phyloP scores from a whole-genome alignment of 2,888 invertebrate species.

The Abrostola tripartita region DNA sequence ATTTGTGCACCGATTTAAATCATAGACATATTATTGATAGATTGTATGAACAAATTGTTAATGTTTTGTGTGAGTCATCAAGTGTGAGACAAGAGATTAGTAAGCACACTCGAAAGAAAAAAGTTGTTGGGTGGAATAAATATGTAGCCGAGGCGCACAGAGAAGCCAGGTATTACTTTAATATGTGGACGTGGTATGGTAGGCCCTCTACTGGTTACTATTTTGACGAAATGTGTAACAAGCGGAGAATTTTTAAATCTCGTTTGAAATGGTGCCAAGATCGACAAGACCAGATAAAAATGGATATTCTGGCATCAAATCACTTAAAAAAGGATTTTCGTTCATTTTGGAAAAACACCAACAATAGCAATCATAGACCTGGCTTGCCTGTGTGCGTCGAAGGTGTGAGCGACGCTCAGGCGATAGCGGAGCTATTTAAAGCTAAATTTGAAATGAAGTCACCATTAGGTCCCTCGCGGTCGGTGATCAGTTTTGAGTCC shows the following conservation, averaged over 20 bases:
- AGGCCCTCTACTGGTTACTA: not conserved
- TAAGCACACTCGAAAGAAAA: too few relatives aligned
- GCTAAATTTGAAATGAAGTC: not conserved
- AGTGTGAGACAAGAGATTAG: not conserved
- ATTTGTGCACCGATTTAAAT: not conserved
- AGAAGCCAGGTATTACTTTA: not conserved
- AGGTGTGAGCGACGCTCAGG: not conserved
- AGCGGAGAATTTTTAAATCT: not conserved
- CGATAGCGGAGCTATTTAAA: not conserved
- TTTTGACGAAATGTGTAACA: not conserved
- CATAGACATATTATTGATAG: not conserved
- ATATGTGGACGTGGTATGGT: not conserved
- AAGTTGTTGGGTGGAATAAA: constrained; percentile 1
- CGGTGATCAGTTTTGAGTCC: not conserved
- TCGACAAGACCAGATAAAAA: too few relatives aligned
- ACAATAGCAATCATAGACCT: not conserved
- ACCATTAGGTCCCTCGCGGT: not conserved
- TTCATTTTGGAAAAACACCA: too few relatives aligned
- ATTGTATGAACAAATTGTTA: not conserved
- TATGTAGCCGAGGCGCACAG: not conserved
- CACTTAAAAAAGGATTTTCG: too few relatives aligned
- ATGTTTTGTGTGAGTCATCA: not conserved
- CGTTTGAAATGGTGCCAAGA: not conserved
- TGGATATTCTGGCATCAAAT: too few relatives aligned
- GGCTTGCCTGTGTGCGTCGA: not conserved